Evolutionary conservation across 2,888 invertebrate species (phyloP).

Genomic region (Diabrotica balteata): DNA sequence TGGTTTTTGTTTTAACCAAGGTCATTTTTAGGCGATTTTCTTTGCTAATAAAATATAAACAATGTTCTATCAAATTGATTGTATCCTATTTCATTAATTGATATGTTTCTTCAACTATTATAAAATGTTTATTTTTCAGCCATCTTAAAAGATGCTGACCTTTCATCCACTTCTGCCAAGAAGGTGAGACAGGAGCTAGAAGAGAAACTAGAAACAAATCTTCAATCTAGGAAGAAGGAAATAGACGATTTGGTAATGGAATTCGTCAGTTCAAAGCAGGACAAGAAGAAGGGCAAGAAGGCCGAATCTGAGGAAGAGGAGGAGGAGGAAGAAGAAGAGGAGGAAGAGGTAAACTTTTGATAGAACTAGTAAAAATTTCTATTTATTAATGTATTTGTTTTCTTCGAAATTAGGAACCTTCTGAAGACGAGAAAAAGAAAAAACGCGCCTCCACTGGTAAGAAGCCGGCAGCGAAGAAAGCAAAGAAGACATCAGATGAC

Average conservation of each 20-base stretch:
- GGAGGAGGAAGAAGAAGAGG: slow-evolving; percentile 63
- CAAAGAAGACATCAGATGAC: slow-evolving; percentile 63
- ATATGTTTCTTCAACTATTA: too few species aligned
- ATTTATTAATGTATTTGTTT: slow-evolving; percentile 19
- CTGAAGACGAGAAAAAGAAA: slow-evolving; percentile 65
- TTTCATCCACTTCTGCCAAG: slow-evolving; percentile 84
- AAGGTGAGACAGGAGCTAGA: slow-evolving; percentile 88
- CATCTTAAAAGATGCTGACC: slow-evolving; percentile 86
- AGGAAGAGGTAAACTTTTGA: slow-evolving; percentile 24
- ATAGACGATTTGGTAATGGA: slow-evolving; percentile 91
- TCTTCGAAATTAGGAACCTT: slow-evolving; percentile 52
- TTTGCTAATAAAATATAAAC: too few species aligned
- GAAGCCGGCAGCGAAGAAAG: slow-evolving; percentile 61
- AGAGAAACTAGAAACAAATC: slow-evolving; percentile 77
- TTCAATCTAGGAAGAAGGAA: slow-evolving; percentile 80
- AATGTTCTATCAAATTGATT: too few species aligned
- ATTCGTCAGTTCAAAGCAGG: slow-evolving; percentile 64
- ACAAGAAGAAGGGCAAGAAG: slow-evolving; percentile 60
- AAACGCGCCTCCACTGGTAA: slow-evolving; percentile 64
- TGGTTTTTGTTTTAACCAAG: too few species aligned
- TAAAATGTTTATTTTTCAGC: slow-evolving; percentile 62
- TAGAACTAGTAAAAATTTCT: not conserved
- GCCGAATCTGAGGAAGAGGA: slow-evolving; percentile 62
- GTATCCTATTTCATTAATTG: too few species aligned
- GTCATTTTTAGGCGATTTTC: too few species aligned